Percentiles rank a stretch among this genome's conserved stretches.
These are phyloP conservation scores for Psix sp. DNA, from an alignment of 1,140 invertebrate genomes.

Conservation along the genomic window DNA sequence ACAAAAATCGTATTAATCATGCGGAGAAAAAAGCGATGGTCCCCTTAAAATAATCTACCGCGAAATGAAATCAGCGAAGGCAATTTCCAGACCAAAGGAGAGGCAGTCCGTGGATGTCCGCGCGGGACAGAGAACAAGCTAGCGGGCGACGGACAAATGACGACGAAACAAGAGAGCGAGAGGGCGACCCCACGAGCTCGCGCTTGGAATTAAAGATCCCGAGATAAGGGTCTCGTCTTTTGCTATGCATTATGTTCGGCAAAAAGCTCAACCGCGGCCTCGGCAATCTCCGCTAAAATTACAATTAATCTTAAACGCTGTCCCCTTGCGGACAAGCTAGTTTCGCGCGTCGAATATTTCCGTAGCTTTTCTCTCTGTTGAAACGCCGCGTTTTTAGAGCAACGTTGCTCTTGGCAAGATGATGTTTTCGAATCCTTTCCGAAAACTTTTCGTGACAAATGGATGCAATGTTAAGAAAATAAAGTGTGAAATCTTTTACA, in stretches of 20 bases:
- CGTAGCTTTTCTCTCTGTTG: slow-evolving; percentile 1
- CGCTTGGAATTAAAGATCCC: slow-evolving; percentile 75
- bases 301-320: slow-evolving; percentile 60
- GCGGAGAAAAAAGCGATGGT: slow-evolving; percentile 64
- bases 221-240: slow-evolving; percentile 75
- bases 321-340: slow-evolving; percentile 37
- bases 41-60: slow-evolving; percentile 76
- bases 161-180: slow-evolving; percentile 60
- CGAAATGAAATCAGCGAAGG: slow-evolving; percentile 76
- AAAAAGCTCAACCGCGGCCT: slow-evolving; percentile 54
- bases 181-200: slow-evolving; percentile 65
- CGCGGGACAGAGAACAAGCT: slow-evolving; percentile 41
- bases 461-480: too few species aligned
- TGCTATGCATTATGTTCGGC: slow-evolving; percentile 66
- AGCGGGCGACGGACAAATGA: slow-evolving; percentile 71
- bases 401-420: too few species aligned
- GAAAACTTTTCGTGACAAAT: too few species aligned
- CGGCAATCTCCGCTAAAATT: slow-evolving; percentile 61
- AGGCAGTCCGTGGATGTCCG: slow-evolving; percentile 47
- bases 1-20: slow-evolving; percentile 74
- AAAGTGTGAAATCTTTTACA: too few species aligned
- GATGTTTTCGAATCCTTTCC: too few species aligned
- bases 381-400: background rate
- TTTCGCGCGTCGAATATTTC: slow-evolving; percentile 31
- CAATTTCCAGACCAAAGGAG: slow-evolving; percentile 70